phyloP scores from a whole-genome alignment of 2,113 vertebrate species.

The Strix uralensis region DNA sequence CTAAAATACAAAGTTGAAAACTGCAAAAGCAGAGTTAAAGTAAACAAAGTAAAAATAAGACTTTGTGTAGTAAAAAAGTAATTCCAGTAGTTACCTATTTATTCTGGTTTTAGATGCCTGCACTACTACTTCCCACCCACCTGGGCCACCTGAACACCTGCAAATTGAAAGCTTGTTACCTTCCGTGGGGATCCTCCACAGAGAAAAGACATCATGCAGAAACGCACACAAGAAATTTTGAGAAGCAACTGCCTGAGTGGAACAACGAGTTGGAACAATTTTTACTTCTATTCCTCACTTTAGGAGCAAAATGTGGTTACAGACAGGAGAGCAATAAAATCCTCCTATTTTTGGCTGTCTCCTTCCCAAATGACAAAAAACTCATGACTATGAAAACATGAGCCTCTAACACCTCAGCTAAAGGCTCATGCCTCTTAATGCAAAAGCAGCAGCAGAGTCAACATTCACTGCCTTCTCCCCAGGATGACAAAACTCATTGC shows the following conservation, averaged over 20 bases:
- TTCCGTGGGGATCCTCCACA: not conserved
- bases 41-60: not conserved
- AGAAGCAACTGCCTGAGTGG: not conserved
- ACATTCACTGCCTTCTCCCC: not conserved
- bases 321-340: not conserved
- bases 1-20: not conserved
- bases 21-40: not conserved
- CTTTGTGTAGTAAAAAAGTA: not conserved
- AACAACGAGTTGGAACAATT: not conserved
- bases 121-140: not conserved
- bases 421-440: not conserved
- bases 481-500: not conserved
- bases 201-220: not conserved
- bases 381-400: not conserved
- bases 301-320: not conserved
- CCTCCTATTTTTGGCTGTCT: not conserved
- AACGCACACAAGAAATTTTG: not conserved
- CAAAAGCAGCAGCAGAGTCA: not conserved
- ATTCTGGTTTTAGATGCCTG: not conserved
- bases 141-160: not conserved
- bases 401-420: not conserved
- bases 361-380: not conserved
- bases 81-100: not conserved
- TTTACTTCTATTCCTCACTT: not conserved
- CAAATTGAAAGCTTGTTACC: not conserved